Conservation (phyloP, 2,888 invertebrate species). For the Vandiemenella viatica region DNA sequence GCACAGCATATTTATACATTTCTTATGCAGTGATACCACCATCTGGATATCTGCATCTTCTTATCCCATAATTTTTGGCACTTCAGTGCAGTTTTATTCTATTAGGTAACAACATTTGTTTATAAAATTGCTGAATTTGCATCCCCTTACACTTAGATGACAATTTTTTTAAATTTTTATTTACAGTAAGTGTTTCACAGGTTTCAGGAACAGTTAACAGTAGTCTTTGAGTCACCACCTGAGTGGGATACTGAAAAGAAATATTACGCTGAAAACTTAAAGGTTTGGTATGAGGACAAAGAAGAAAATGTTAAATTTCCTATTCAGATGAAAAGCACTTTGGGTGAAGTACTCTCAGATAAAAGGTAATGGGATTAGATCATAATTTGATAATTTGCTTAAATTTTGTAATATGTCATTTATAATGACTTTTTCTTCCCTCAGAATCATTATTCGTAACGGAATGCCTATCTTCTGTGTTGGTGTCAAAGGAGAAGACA, state of each 20-base stretch:
- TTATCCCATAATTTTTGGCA: no score
- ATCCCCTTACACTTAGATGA: no score
- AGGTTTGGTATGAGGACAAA: constrained; percentile 59
- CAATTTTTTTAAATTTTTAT: constrained; percentile 1
- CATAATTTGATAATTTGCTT: not conserved
- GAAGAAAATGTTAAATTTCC: constrained; percentile 41
- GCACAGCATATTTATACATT: no score
- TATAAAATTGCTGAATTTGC: no score
- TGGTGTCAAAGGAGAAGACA: no score
- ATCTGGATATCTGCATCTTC: no score
- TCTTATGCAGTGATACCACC: no score
- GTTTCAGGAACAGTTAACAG: constrained; percentile 41
- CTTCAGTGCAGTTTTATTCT: no score
- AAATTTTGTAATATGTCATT: not conserved
- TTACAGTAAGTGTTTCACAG: no score
- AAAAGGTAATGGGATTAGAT: constrained; percentile 31
- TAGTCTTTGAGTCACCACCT: constrained; percentile 51
- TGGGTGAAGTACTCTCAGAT: constrained; percentile 42
- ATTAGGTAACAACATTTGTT: no score
- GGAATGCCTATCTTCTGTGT: not conserved
- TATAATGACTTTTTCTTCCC: not conserved
- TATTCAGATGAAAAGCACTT: constrained; percentile 37
- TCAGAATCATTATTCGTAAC: not conserved
- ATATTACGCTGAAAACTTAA: constrained; percentile 43
- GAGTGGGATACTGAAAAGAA: constrained; percentile 54